Evolutionary conservation across 2,113 vertebrate species (phyloP).

Genomic region (Rhea pennata): DNA sequence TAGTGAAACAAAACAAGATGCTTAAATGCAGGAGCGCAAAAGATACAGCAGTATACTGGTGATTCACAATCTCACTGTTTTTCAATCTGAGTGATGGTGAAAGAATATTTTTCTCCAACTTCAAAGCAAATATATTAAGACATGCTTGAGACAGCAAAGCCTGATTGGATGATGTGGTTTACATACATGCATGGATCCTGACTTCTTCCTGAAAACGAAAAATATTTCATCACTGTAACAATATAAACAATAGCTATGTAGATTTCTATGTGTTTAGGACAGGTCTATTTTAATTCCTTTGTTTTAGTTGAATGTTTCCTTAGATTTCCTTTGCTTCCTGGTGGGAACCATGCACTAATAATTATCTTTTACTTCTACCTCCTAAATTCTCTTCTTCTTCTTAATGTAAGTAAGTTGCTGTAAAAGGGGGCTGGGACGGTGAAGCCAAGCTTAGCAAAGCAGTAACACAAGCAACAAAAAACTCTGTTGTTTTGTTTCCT

Average conservation of each 20-base stretch:
- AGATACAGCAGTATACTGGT: background rate
- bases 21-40: background rate
- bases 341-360: slow-evolving; percentile 62
- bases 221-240: background rate
- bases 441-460: slow-evolving; percentile 40
- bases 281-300: slow-evolving; percentile 37
- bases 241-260: background rate
- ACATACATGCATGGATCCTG: background rate
- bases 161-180: background rate
- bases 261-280: background rate
- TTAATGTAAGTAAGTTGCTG: slow-evolving; percentile 76
- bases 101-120: background rate
- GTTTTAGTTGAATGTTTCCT: slow-evolving; percentile 56
- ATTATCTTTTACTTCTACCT: slow-evolving; percentile 66
- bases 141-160: background rate
- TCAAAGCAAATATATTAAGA: background rate
- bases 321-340: slow-evolving; percentile 56
- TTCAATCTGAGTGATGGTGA: background rate
- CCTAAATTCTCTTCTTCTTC: slow-evolving; percentile 74
- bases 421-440: slow-evolving; percentile 32
- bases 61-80: background rate
- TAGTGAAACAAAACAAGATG: background rate
- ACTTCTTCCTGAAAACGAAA: slow-evolving; percentile 34
- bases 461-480: slow-evolving; percentile 3
- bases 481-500: background rate